These are phyloP conservation scores for Apotomis capreana DNA, from an alignment of 2,888 invertebrate genomes.

Conservation along the genomic window DNA sequence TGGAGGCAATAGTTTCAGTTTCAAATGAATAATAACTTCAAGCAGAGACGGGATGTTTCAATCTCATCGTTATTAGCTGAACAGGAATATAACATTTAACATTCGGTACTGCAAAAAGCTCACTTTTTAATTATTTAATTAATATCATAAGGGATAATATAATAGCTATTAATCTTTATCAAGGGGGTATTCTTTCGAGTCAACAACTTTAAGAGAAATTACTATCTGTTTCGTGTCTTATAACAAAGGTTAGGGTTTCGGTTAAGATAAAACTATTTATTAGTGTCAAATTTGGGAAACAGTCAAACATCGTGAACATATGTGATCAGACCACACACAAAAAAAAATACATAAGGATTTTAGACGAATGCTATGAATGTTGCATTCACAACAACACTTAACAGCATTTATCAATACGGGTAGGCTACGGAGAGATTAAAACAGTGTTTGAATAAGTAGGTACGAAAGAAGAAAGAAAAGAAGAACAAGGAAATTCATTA, in stretches of 20 bases:
- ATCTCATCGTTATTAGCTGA: constrained; percentile 48
- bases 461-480: too few species aligned
- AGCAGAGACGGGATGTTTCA: constrained; percentile 60
- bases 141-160: background rate
- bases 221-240: background rate
- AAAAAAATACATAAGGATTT: too few species aligned
- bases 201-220: background rate
- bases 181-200: background rate
- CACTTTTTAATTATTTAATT: background rate
- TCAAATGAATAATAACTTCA: constrained; percentile 48
- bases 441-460: too few species aligned
- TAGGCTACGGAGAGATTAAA: too few species aligned
- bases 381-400: too few species aligned
- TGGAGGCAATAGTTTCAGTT: constrained; percentile 46
- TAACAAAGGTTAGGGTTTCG: background rate
- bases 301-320: too few species aligned
- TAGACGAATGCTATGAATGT: too few species aligned
- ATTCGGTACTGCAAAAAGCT: constrained; percentile 4
- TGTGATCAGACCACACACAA: too few species aligned
- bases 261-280: background rate
- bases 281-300: too few species aligned
- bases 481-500: too few species aligned
- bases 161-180: background rate
- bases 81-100: constrained; percentile 21
- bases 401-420: too few species aligned